phyloP scores from a whole-genome alignment of 2,113 vertebrate species.

The Dipodomys merriami region DNA sequence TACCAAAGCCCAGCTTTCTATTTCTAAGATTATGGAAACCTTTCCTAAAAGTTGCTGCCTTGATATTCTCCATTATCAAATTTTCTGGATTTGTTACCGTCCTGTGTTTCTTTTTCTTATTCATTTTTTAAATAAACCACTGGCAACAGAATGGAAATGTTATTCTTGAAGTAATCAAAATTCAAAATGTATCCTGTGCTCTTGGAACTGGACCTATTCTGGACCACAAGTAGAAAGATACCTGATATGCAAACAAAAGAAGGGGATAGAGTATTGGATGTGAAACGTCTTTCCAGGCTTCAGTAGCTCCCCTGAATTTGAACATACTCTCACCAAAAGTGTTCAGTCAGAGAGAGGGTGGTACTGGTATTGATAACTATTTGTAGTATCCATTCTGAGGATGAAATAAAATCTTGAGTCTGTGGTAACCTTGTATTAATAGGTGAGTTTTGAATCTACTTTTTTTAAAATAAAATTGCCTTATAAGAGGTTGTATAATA shows the following conservation, averaged over 20 bases:
- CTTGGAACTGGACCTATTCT: background rate
- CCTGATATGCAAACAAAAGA: background rate
- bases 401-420: too few relatives aligned
- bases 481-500: background rate
- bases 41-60: background rate
- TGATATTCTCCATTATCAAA: background rate
- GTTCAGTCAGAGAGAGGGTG: background rate
- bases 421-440: too few relatives aligned
- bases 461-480: background rate
- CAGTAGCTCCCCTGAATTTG: background rate
- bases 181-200: background rate
- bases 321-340: background rate
- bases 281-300: background rate
- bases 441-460: background rate
- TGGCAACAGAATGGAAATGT: background rate
- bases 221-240: background rate
- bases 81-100: background rate
- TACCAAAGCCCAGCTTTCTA: background rate
- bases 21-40: background rate
- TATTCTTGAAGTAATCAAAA: background rate
- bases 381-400: too few relatives aligned
- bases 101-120: too few relatives aligned
- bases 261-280: accelerated
- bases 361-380: background rate
- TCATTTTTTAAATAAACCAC: background rate